These are phyloP conservation scores for Oceanodroma leucorhoa DNA, from an alignment of 2,797 vertebrate species.

Conservation along the genomic window DNA sequence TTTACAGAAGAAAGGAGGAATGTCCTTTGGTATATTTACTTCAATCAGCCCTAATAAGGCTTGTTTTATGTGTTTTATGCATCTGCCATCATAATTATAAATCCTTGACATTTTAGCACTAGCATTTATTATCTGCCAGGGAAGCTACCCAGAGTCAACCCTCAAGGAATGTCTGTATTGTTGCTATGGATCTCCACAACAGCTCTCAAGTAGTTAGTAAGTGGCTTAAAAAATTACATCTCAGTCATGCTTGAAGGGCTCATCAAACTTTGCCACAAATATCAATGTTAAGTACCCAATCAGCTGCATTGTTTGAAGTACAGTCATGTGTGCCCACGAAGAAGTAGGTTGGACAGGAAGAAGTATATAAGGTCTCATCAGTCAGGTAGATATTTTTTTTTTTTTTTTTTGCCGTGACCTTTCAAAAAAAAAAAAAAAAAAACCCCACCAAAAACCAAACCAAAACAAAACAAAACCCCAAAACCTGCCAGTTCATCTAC, in stretches of 20 bases:
- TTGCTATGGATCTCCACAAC: conserved; percentile 48
- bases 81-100: conserved; percentile 72
- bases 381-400: background rate
- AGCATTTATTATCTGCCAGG: conserved; percentile 54
- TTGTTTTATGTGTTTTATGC: conserved; percentile 63
- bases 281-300: conserved; percentile 65
- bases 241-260: conserved; percentile 49
- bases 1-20: conserved; percentile 34
- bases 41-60: conserved; percentile 58
- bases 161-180: conserved; percentile 58
- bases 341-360: conserved; percentile 51
- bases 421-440: background rate
- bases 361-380: background rate
- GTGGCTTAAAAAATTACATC: conserved; percentile 71
- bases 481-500: background rate
- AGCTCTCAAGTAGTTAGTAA: conserved; percentile 61
- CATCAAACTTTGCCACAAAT: conserved; percentile 62
- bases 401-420: conserved; percentile 1
- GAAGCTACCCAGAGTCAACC: conserved; percentile 61
- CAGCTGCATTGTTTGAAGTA: conserved; percentile 53
- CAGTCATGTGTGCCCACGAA: conserved; percentile 4
- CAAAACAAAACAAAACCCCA: no score
- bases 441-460: no score
- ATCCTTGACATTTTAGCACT: conserved; percentile 73
- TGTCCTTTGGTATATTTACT: conserved; percentile 57